Percentiles rank a stretch among this genome's conserved stretches.
These are phyloP conservation scores for Myotis yumanensis DNA, from an alignment of 2,113 vertebrate species.

Conservation along the genomic window DNA sequence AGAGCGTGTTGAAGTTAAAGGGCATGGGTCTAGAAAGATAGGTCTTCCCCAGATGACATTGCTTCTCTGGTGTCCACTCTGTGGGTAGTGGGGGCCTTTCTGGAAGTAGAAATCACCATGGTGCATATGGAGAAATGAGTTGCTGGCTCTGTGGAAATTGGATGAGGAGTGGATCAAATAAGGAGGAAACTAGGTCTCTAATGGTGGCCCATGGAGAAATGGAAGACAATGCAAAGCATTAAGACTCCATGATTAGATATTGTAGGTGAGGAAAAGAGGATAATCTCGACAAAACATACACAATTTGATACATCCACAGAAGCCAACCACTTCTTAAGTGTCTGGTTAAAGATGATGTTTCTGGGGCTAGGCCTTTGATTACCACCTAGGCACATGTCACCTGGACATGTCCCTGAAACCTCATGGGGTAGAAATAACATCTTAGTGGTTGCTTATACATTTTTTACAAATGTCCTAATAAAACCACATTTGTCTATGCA, in stretches of 20 bases:
- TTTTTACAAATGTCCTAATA: not conserved
- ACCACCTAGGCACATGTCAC: not conserved
- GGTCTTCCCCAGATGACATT: not conserved
- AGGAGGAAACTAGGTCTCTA: not conserved
- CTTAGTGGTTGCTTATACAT: not conserved
- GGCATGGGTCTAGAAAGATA: not conserved
- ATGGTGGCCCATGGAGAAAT: not conserved
- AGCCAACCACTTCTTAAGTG: not conserved
- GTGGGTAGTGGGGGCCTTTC: not conserved
- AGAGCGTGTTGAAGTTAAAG: not conserved
- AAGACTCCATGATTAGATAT: not conserved
- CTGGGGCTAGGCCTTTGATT: not conserved
- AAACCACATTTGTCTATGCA: conserved; percentile 32
- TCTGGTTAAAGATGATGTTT: not conserved
- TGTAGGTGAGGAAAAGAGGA: not conserved
- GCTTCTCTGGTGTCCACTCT: not conserved
- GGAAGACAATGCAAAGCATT: not conserved
- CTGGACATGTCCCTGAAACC: not conserved
- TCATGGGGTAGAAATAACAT: not conserved
- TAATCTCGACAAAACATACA: accelerated
- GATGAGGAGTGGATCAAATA: not conserved
- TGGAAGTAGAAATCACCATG: no score
- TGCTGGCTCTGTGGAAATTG: not conserved
- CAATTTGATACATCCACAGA: not conserved
- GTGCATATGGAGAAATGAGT: not conserved